Evolutionary conservation across 2,113 vertebrate genomes (phyloP).

Genomic region (Ophiodon elongatus): DNA sequence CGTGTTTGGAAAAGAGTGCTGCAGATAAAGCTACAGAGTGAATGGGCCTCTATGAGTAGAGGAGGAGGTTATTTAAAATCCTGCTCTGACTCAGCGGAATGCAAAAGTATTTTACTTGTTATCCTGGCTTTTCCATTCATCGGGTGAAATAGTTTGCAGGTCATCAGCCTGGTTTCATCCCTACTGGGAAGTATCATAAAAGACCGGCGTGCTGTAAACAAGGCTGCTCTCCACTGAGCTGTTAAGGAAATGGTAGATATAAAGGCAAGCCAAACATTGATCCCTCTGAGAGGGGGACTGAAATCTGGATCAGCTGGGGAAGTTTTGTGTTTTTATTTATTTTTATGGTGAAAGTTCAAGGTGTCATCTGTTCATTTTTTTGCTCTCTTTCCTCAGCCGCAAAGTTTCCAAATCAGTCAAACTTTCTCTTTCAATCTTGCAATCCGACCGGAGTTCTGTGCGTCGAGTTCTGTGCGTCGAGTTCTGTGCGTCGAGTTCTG

Average conservation of each 20-base stretch:
- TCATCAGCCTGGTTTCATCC: conserved; percentile 35
- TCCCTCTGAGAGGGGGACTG: not conserved
- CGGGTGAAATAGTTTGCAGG: conserved; percentile 37
- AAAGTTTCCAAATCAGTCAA: conserved; percentile 5
- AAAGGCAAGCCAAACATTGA: conserved; percentile 14
- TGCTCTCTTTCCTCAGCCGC: not conserved
- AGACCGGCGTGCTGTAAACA: conserved; percentile 28
- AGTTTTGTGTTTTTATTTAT: conserved; percentile 6
- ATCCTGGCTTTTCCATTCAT: conserved; percentile 46
- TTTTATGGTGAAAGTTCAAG: conserved; percentile 10
- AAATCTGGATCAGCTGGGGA: conserved; percentile 1
- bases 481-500: conserved; percentile 38
- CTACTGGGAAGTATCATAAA: conserved; percentile 13
- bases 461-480: conserved; percentile 41
- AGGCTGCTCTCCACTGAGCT: conserved; percentile 15
- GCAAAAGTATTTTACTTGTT: conserved; percentile 45
- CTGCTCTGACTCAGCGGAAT: conserved; percentile 53
- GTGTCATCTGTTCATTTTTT: not conserved
- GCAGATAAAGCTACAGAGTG: conserved; percentile 55
- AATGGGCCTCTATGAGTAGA: conserved; percentile 40
- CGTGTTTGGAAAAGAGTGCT: conserved; percentile 59
- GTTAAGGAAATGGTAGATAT: conserved; percentile 23
- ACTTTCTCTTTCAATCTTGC: conserved; percentile 32
- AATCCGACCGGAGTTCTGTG: conserved; percentile 49
- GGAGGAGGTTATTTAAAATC: conserved; percentile 66